Percentiles rank a stretch among this genome's conserved stretches.
Conservation (phyloP, 1,140 invertebrate species). For the Holotrichia oblita region DNA sequence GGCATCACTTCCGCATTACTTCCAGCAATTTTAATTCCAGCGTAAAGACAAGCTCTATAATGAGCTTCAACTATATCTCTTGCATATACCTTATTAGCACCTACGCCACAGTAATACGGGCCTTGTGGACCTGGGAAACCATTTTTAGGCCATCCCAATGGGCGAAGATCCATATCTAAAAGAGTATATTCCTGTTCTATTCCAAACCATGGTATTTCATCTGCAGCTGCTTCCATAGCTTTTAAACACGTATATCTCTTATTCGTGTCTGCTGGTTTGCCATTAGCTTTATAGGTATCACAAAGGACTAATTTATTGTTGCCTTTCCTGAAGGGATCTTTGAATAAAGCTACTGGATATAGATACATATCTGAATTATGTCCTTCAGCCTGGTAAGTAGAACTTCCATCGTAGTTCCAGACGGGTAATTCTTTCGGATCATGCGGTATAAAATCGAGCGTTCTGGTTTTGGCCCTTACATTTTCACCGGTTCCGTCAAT, state of each 20-base stretch:
- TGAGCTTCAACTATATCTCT: slow-evolving; percentile 94
- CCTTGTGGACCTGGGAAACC: slow-evolving; percentile 94
- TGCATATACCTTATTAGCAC: slow-evolving; percentile 92
- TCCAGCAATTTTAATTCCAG: slow-evolving; percentile 89
- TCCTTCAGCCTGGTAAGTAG: slow-evolving; percentile 80
- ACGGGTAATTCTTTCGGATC: slow-evolving; percentile 81
- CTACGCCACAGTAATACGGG: slow-evolving; percentile 96
- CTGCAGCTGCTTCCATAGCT: slow-evolving; percentile 74
- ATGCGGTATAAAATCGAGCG: slow-evolving; percentile 81
- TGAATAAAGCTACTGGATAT: slow-evolving; percentile 84
- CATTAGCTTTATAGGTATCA: slow-evolving; percentile 78
- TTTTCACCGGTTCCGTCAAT: slow-evolving; percentile 94
- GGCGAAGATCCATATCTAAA: slow-evolving; percentile 87
- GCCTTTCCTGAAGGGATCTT: slow-evolving; percentile 86
- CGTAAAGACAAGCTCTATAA: slow-evolving; percentile 82
- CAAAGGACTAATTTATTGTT: slow-evolving; percentile 88
- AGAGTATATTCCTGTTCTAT: slow-evolving; percentile 94
- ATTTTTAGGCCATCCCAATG: slow-evolving; percentile 95
- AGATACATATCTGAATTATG: slow-evolving; percentile 86
- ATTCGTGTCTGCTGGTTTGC: slow-evolving; percentile 64
- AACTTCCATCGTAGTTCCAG: slow-evolving; percentile 95
- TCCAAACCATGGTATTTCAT: slow-evolving; percentile 90
- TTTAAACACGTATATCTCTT: slow-evolving; percentile 60
- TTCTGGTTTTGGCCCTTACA: slow-evolving; percentile 88
- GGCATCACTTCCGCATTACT: slow-evolving; percentile 96